phyloP scores from a whole-genome alignment of 1,140 invertebrate species.

The Meloidogyne hapla region DNA sequence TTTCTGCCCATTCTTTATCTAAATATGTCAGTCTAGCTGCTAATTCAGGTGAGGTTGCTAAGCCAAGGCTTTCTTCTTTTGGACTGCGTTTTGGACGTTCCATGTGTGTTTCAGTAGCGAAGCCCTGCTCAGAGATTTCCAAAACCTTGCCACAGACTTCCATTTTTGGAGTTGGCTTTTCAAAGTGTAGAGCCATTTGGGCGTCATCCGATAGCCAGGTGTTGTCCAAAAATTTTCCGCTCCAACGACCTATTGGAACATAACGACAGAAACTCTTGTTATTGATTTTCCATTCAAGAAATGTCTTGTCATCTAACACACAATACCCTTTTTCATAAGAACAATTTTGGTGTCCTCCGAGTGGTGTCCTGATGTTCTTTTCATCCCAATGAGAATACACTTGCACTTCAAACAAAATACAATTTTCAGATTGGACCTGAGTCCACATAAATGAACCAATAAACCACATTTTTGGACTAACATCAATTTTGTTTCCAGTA shows the following conservation, averaged over 20 bases:
- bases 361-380: neutral
- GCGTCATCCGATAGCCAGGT: slow-evolving; percentile 12
- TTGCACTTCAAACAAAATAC: neutral
- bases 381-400: neutral
- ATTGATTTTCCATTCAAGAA: neutral
- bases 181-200: neutral
- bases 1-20: slow-evolving; percentile 9
- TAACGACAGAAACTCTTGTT: neutral
- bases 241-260: neutral
- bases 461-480: slow-evolving; percentile 10
- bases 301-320: neutral
- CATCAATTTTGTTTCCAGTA: neutral
- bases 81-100: neutral
- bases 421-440: neutral
- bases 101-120: neutral
- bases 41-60: neutral
- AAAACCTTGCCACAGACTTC: neutral
- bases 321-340: neutral
- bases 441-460: neutral
- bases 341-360: neutral
- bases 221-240: neutral
- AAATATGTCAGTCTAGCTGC: neutral
- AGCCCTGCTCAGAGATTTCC: slow-evolving; percentile 1
- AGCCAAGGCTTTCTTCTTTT: neutral
- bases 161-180: neutral